Percentiles rank a stretch among this genome's conserved stretches.
Evolutionary conservation across 2,888 invertebrate genomes (phyloP).

Genomic region (Acrobasis suavella): DNA sequence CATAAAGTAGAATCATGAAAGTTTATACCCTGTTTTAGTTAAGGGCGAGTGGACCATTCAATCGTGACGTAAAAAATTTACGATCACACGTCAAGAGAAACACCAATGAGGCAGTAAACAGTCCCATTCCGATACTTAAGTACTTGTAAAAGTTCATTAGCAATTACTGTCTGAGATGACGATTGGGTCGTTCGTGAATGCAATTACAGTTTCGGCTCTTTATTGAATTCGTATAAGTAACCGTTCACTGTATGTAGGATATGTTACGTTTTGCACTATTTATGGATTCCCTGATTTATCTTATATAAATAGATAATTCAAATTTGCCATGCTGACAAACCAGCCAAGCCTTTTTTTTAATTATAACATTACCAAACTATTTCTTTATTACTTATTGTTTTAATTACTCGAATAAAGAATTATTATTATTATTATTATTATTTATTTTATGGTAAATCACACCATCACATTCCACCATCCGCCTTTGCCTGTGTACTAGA

Average conservation of each 20-base stretch:
- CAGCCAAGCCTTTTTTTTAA: too few relatives aligned
- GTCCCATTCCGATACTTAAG: constrained; percentile 68
- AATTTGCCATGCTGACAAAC: too few relatives aligned
- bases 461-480: constrained; percentile 37
- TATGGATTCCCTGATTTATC: too few relatives aligned
- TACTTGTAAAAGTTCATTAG: constrained; percentile 76
- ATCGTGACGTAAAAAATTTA: constrained; percentile 79
- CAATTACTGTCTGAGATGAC: constrained; percentile 61
- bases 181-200: constrained; percentile 35
- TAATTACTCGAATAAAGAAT: too few relatives aligned
- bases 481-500: constrained; percentile 59
- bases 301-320: too few relatives aligned
- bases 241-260: background rate
- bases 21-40: constrained; percentile 80
- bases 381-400: too few relatives aligned
- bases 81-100: constrained; percentile 79
- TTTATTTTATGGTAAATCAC: constrained; percentile 37
- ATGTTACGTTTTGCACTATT: too few relatives aligned
- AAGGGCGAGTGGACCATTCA: constrained; percentile 72
- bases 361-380: too few relatives aligned
- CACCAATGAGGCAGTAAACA: constrained; percentile 79
- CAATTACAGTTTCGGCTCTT: constrained; percentile 27
- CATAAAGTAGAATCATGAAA: constrained; percentile 78
- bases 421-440: background rate
- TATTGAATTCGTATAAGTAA: constrained; percentile 26